phyloP scores from a whole-genome alignment of 2,888 invertebrate species.

The Epirrhoe tristata region DNA sequence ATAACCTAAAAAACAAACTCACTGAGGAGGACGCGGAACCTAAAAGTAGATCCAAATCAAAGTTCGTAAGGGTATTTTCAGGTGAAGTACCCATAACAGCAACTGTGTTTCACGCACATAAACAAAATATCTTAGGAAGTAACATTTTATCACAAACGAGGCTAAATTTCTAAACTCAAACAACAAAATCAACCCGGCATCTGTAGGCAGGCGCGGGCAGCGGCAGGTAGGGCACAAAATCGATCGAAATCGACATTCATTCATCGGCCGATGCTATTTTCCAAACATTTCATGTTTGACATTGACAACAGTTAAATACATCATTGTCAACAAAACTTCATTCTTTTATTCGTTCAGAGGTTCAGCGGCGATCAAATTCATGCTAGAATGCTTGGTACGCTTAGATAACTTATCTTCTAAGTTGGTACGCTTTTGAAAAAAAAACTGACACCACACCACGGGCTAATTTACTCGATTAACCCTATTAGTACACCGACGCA shows the following conservation, averaged over 20 bases:
- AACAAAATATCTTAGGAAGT: neutral
- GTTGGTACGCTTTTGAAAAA: too few relatives aligned
- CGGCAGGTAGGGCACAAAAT: too few relatives aligned
- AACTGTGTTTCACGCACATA: conserved; percentile 2
- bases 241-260: neutral
- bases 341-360: neutral
- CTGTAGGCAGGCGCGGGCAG: neutral
- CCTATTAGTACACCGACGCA: too few relatives aligned
- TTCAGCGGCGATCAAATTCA: too few relatives aligned
- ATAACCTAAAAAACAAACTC: conserved; percentile 27
- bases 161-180: neutral
- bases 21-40: conserved; percentile 18
- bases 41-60: conserved; percentile 28
- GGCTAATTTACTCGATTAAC: too few relatives aligned
- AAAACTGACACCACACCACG: too few relatives aligned
- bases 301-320: neutral
- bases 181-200: neutral
- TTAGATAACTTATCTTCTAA: too few relatives aligned
- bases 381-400: too few relatives aligned
- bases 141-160: conserved; percentile 3
- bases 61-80: conserved; percentile 24
- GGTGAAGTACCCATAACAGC: conserved; percentile 21
- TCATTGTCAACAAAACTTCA: neutral
- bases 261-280: neutral
- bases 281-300: neutral